Conservation (phyloP, 1,140 invertebrate species). For the Drosophila parvula region DNA sequence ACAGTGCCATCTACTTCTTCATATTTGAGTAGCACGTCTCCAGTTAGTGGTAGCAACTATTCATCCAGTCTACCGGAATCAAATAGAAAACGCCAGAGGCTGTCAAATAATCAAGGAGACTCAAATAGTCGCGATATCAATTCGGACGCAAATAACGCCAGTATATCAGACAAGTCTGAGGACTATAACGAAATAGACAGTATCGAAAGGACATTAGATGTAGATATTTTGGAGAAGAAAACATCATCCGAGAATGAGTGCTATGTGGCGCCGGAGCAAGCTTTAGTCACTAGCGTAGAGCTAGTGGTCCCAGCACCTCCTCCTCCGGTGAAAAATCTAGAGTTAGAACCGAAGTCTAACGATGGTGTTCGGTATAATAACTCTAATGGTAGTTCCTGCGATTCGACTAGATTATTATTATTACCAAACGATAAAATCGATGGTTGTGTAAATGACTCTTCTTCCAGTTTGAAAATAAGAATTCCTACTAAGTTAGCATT, state of each 20-base stretch:
- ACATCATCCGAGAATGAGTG: slow-evolving; percentile 18
- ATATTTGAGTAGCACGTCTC: slow-evolving; percentile 1
- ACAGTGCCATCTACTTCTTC: slow-evolving; percentile 18
- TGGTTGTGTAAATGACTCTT: slow-evolving; percentile 76
- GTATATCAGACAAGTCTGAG: slow-evolving; percentile 10
- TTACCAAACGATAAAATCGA: slow-evolving; percentile 60
- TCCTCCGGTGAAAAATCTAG: background rate
- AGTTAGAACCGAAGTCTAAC: slow-evolving; percentile 15
- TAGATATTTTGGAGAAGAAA: slow-evolving; percentile 8
- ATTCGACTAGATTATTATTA: slow-evolving; percentile 24
- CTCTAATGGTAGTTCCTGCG: slow-evolving; percentile 23
- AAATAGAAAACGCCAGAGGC: slow-evolving; percentile 40
- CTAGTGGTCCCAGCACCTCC: slow-evolving; percentile 58
- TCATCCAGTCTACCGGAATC: background rate
- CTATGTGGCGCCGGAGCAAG: slow-evolving; percentile 69
- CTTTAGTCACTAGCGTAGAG: slow-evolving; percentile 69
- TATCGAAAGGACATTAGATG: slow-evolving; percentile 2
- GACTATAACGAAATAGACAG: slow-evolving; percentile 3
- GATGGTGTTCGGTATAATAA: slow-evolving; percentile 23
- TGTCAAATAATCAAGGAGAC: slow-evolving; percentile 6
- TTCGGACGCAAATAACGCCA: background rate
- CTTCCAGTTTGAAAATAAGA: slow-evolving; percentile 68
- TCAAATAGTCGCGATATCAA: slow-evolving; percentile 8
- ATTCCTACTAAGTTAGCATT: slow-evolving; percentile 71
- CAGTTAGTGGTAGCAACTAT: slow-evolving; percentile 3